Evolutionary conservation across 2,113 vertebrate species (phyloP), one percentile per base, ranked within the genome.

Genomic region (Pomatorhinus ruficollis): DNA sequence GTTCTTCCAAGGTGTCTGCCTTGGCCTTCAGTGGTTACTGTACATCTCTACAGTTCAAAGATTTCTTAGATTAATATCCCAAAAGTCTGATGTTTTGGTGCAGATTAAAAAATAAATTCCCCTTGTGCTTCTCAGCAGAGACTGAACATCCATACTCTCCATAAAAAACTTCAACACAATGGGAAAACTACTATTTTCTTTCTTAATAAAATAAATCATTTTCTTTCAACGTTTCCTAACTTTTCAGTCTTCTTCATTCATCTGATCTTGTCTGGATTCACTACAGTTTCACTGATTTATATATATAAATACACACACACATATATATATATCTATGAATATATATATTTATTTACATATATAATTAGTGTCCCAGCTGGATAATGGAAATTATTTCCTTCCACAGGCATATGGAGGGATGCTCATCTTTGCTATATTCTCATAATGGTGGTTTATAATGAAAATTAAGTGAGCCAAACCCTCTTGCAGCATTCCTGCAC

Each of bases 401-500:
- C 66, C 28, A 25, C 2, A 76, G 23, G 31, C 18, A 64, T 1
- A 76, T 2, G 10, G 37, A 90, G 42, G 17, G 53, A 86, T 2
- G 1, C 1, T 2, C 63, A 65, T 12, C 40, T 54, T 72, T 31
- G 13, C 59, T 77, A 22, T 17, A 74, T 37, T 54, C n/a, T 89
- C 31, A 53, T 1, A 2, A 2, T 28, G 5, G 9, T 63, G 24
- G 13, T 50, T 82, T 63, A 75, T 5, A 65, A 83, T 2, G 13
- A 69, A 77, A 89, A 61, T 15, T 1, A 74, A 70, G 63, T 8
- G 10, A 87, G 42, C 3, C 50, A 75, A 87, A 89, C 28, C 16
- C 39, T 53, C 24, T 16, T 31, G 21, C 10, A 60, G 14, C 1
- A 3, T 3, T 52, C 17, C 42, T 6, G 2, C 8, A 23, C 7